A percentile compares a stretch with the other conserved stretches of the same genome.
Conservation (phyloP, 2,888 invertebrate species). For the Rapana venosa region DNA sequence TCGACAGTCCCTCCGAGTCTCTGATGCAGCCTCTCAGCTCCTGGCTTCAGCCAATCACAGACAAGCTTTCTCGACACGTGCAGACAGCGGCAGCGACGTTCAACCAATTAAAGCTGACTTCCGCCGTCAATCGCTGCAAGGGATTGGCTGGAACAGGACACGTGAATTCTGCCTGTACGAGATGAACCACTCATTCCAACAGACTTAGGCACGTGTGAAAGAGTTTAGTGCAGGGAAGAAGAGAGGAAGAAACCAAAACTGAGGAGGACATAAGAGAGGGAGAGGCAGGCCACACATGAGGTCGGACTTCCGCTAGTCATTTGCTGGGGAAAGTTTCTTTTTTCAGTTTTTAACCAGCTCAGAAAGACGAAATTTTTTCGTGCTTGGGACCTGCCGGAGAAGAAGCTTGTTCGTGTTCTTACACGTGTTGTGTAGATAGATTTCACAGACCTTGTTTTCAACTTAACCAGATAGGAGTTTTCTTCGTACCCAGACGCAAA, state of each 20-base stretch:
- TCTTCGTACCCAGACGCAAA: background rate
- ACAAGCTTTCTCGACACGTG: background rate
- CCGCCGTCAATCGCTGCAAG: background rate
- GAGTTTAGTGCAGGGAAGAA: background rate
- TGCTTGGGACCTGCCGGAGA: background rate
- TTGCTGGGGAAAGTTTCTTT: background rate
- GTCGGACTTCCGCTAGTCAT: background rate
- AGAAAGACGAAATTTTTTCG: background rate
- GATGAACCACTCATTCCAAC: background rate
- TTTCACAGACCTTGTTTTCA: background rate
- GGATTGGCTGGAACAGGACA: background rate
- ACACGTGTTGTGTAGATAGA: background rate
- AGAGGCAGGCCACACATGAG: background rate
- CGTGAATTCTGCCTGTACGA: background rate
- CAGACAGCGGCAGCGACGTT: background rate
- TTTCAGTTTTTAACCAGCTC: background rate
- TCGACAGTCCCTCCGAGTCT: background rate
- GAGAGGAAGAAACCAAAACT: background rate
- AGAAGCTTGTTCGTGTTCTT: background rate
- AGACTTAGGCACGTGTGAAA: slow-evolving; percentile 11
- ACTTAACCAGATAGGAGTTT: background rate
- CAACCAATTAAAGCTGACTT: slow-evolving; percentile 16
- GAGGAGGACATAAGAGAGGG: background rate
- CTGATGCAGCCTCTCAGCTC: slow-evolving; percentile 10
- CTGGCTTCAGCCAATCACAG: slow-evolving; percentile 22